These are phyloP conservation scores for Neotoxoptera formosana DNA, from an alignment of 1,140 invertebrate species.

Conservation along the genomic window DNA sequence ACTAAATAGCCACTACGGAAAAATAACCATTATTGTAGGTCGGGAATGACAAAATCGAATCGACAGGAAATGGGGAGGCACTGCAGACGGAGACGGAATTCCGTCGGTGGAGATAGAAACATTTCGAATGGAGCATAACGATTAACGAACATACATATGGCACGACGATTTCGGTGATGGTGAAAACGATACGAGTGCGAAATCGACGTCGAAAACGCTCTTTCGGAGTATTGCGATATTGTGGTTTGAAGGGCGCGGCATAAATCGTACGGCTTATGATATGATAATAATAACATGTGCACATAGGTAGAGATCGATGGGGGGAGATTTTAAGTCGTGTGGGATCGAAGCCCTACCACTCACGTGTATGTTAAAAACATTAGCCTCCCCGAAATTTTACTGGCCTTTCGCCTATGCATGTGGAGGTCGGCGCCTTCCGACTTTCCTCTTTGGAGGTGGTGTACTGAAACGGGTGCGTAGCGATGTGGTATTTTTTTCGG, in stretches of 20 bases:
- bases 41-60: not conserved
- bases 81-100: not conserved
- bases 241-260: too few species aligned
- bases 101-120: not conserved
- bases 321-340: too few species aligned
- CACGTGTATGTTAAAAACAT: too few species aligned
- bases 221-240: not conserved
- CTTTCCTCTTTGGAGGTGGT: too few species aligned
- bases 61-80: not conserved
- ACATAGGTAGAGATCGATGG: not conserved
- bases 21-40: not conserved
- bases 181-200: too few species aligned
- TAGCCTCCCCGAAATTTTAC: too few species aligned
- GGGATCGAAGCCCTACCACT: too few species aligned
- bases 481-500: not conserved
- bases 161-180: too few species aligned
- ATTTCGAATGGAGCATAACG: too few species aligned
- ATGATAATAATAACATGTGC: not conserved
- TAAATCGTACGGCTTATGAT: not conserved
- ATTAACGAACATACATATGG: too few species aligned
- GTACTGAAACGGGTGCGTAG: not conserved
- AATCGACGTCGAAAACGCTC: not conserved
- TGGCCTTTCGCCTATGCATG: too few species aligned
- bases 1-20: not conserved
- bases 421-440: too few species aligned